Evolutionary conservation across 2,888 invertebrate genomes (phyloP).

Genomic region (Netelia fuscicornis): DNA sequence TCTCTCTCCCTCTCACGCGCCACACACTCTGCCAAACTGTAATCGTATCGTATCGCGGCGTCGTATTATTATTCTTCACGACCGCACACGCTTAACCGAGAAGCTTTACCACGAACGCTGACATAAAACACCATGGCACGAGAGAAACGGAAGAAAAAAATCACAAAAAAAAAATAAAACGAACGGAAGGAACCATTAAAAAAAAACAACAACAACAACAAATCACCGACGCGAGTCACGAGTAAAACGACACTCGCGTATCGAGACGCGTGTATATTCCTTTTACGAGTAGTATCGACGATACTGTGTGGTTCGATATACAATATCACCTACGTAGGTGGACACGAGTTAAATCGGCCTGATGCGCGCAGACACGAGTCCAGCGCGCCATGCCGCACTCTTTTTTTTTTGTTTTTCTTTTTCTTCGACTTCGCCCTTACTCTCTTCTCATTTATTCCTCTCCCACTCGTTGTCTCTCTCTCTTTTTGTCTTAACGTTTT

Average conservation of each 20-base stretch:
- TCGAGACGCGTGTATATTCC: not conserved
- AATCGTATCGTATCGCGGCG: constrained; percentile 19
- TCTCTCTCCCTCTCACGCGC: constrained; percentile 34
- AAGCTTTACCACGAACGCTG: constrained; percentile 18
- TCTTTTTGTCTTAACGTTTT: not conserved
- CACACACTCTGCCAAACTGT: constrained; percentile 44
- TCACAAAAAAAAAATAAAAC: not conserved
- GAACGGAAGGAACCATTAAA: not conserved
- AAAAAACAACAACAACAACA: not conserved
- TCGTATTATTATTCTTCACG: constrained; percentile 35
- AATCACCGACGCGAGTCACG: constrained; percentile 14
- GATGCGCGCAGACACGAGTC: constrained; percentile 63
- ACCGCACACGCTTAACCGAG: constrained; percentile 9
- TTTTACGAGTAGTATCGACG: constrained; percentile 5
- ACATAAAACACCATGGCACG: constrained; percentile 29
- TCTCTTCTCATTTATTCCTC: not conserved
- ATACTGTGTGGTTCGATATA: constrained; percentile 2
- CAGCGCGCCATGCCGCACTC: constrained; percentile 64
- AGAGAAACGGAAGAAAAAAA: not conserved
- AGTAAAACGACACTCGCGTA: constrained; percentile 3
- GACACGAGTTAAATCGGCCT: constrained; percentile 55
- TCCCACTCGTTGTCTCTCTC: not conserved
- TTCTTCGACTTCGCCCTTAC: not conserved
- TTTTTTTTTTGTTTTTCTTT: not conserved
- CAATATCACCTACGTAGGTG: constrained; percentile 66